These are phyloP conservation scores for Marisa cornuarietis DNA, from an alignment of 1,140 invertebrate species.

Conservation along the genomic window DNA sequence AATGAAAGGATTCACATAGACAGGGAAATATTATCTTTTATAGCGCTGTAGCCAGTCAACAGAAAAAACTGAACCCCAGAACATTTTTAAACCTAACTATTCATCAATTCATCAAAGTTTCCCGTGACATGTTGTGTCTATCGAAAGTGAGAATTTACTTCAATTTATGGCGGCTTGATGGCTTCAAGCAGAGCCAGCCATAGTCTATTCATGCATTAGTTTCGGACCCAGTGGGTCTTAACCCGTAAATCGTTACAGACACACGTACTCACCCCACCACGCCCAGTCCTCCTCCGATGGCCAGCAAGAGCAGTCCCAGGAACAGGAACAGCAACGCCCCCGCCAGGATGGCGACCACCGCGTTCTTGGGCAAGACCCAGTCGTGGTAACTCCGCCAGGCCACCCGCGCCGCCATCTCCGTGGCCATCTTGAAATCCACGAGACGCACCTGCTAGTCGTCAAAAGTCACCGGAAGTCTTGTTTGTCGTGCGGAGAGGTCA, in stretches of 20 bases:
- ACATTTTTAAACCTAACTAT: no score
- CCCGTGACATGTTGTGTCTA: no score
- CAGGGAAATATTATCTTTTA: no score
- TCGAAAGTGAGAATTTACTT: no score
- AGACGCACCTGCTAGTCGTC: slow-evolving; percentile 7
- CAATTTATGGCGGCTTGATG: no score
- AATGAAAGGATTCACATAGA: no score
- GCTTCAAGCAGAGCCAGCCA: no score
- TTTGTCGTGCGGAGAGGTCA: background rate
- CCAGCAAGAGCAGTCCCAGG: slow-evolving; percentile 34
- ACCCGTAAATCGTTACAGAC: background rate
- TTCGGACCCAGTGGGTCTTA: no score
- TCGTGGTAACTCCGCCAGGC: slow-evolving; percentile 29
- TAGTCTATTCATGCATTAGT: no score
- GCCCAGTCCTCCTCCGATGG: slow-evolving; percentile 29
- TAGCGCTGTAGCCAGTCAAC: no score
- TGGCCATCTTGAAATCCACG: slow-evolving; percentile 9
- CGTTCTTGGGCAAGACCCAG: slow-evolving; percentile 31
- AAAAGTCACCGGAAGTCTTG: background rate
- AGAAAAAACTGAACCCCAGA: no score
- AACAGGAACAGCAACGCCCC: slow-evolving; percentile 28
- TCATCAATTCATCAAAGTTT: no score
- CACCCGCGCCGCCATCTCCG: slow-evolving; percentile 9
- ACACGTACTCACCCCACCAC: slow-evolving; percentile 26
- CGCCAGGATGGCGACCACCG: slow-evolving; percentile 28